These are phyloP conservation scores for Noturus placidus DNA, from an alignment of 2,113 vertebrate genomes.

Conservation along the genomic window DNA sequence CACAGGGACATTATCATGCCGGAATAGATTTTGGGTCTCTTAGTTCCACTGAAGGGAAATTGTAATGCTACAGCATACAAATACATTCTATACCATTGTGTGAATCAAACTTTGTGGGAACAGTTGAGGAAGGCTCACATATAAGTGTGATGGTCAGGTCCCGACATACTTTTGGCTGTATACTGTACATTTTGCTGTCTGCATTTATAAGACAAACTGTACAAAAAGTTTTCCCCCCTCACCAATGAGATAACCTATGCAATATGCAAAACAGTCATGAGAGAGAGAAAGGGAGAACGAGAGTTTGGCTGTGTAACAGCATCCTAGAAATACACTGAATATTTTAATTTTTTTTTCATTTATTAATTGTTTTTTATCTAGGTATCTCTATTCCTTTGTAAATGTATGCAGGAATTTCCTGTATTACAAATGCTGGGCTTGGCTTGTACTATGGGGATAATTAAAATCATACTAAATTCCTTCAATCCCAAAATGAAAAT, in stretches of 20 bases:
- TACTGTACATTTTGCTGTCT: background rate
- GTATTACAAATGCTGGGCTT: background rate
- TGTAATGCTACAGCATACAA: background rate
- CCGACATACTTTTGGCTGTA: background rate
- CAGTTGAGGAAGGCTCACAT: background rate
- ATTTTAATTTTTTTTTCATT: background rate
- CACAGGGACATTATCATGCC: background rate
- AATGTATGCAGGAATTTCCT: background rate
- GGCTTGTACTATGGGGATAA: background rate
- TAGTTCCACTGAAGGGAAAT: background rate
- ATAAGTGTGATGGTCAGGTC: background rate
- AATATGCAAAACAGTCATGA: background rate
- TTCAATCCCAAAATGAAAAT: background rate
- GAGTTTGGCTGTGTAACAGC: background rate
- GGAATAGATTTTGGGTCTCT: background rate
- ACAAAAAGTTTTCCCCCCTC: background rate
- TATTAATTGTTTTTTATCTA: background rate
- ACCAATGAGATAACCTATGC: background rate
- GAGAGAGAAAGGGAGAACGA: background rate
- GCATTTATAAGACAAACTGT: background rate
- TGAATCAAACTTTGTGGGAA: background rate
- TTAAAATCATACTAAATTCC: conserved; percentile 3
- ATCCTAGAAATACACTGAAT: background rate
- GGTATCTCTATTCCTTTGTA: background rate
- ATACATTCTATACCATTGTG: background rate